Evolutionary conservation across 2,113 vertebrate genomes (phyloP).

Genomic region (Oncorhynchus nerka): DNA sequence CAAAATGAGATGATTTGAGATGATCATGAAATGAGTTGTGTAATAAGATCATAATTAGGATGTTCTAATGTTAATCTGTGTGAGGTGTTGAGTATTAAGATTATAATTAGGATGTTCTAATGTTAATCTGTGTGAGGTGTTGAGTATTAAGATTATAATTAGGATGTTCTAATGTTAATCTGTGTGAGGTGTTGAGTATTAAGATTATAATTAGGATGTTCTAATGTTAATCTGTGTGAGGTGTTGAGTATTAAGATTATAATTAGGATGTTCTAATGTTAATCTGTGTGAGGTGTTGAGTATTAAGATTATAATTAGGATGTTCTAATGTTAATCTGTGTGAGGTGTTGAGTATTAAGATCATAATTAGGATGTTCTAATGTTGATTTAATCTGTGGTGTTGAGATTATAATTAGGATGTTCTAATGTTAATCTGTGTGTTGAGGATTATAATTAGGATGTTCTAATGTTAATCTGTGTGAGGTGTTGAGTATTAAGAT

Average conservation of each 20-base stretch:
- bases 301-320: background rate
- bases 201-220: background rate
- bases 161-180: background rate
- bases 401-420: background rate
- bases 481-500: background rate
- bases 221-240: background rate
- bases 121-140: background rate
- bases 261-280: background rate
- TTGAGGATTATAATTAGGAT: background rate
- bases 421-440: background rate
- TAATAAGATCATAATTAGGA: background rate
- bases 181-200: background rate
- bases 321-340: background rate
- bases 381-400: background rate
- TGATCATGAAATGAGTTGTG: background rate
- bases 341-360: conserved; percentile 1
- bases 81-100: background rate
- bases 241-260: conserved; percentile 2
- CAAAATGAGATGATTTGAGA: background rate
- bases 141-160: background rate
- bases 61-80: background rate
- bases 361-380: background rate
- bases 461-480: background rate
- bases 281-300: background rate
- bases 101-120: background rate